Percentiles rank a stretch among this genome's conserved stretches.
Conservation (phyloP, 2,888 invertebrate genomes). For the Drosophila hamatofila region DNA sequence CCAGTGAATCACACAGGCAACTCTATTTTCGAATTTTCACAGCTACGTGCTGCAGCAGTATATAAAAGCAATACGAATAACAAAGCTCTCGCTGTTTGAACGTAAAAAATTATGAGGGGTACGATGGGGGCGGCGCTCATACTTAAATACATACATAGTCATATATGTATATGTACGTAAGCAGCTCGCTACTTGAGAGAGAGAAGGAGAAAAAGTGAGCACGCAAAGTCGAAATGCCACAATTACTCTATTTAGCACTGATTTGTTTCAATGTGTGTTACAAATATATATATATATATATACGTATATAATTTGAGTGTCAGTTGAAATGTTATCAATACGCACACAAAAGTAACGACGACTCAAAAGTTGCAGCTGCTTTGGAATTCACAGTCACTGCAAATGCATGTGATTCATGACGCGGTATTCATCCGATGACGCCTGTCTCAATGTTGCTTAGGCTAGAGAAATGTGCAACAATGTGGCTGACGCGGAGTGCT, state of each 20-base stretch:
- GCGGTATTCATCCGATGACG: constrained; percentile 48
- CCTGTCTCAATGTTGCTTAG: constrained; percentile 6
- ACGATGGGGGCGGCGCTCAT: constrained; percentile 17
- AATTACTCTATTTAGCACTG: constrained; percentile 54
- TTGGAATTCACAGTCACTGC: constrained; percentile 33
- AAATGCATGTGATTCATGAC: constrained; percentile 71
- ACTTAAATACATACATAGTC: constrained; percentile 9
- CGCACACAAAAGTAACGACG: constrained; percentile 23
- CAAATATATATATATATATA: not conserved
- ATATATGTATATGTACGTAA: constrained; percentile 36
- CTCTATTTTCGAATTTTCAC: constrained; percentile 66
- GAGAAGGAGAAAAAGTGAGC: constrained; percentile 14
- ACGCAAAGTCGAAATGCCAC: constrained; percentile 49
- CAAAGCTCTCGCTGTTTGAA: constrained; percentile 46
- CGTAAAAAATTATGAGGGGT: constrained; percentile 14
- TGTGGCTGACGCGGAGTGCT: constrained; percentile 9
- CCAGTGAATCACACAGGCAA: constrained; percentile 59
- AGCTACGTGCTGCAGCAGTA: constrained; percentile 48
- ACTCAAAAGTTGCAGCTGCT: constrained; percentile 41
- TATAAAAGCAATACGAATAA: constrained; percentile 23
- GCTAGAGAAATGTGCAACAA: constrained; percentile 31
- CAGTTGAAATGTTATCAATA: constrained; percentile 61
- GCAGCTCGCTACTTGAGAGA: constrained; percentile 12
- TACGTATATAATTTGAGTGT: constrained; percentile 7
- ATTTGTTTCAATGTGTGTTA: constrained; percentile 30